phyloP scores from a whole-genome alignment of 1,140 invertebrate genomes.

The Matsumurasca onukii region DNA sequence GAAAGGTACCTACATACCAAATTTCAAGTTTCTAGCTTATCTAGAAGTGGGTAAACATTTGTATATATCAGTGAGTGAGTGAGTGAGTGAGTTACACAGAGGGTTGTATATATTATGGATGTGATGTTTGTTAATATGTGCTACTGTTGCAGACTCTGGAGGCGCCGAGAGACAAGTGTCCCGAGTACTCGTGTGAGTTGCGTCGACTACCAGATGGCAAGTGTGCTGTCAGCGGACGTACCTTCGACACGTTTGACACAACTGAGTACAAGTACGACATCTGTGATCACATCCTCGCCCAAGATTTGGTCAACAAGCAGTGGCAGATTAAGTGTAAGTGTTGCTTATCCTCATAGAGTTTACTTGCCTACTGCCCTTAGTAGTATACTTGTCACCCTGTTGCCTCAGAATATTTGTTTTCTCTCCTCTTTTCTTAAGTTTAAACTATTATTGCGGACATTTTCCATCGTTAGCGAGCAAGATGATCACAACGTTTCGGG shows the following conservation, averaged over 20 bases:
- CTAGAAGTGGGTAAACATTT: too few species aligned
- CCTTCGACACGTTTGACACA: constrained; percentile 77
- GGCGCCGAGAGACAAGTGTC: constrained; percentile 44
- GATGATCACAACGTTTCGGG: too few species aligned
- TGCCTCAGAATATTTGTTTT: too few species aligned
- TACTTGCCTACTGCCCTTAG: too few species aligned
- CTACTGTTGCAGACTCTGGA: constrained; percentile 14
- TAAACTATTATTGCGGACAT: too few species aligned
- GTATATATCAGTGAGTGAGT: too few species aligned
- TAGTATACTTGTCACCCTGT: too few species aligned
- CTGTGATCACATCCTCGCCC: constrained; percentile 74
- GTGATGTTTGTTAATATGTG: neutral
- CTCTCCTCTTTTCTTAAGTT: too few species aligned
- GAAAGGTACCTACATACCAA: too few species aligned
- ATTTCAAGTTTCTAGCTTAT: too few species aligned
- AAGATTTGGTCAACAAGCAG: constrained; percentile 60
- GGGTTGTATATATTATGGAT: neutral
- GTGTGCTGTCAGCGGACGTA: constrained; percentile 72
- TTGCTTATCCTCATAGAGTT: neutral
- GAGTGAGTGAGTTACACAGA: too few species aligned
- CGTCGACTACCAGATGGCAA: constrained; percentile 58
- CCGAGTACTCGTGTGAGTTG: constrained; percentile 58
- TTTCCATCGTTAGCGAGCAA: too few species aligned
- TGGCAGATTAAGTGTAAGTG: constrained; percentile 66
- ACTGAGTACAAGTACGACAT: constrained; percentile 74